Evolutionary conservation across 2,797 vertebrate genomes (phyloP).

Genomic region (Glyptemys insculpta): DNA sequence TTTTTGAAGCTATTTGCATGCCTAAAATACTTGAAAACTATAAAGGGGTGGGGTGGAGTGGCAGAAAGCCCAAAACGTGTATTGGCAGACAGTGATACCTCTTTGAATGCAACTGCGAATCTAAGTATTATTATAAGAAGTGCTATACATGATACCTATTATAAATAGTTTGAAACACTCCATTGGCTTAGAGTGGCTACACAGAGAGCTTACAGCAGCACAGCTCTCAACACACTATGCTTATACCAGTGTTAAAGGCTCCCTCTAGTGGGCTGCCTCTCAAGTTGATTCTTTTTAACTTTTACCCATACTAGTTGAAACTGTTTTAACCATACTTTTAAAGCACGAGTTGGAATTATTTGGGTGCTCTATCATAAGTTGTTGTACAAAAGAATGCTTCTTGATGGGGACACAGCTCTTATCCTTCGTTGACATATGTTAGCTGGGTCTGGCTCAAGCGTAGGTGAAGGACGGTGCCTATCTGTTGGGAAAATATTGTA

Average conservation of each 20-base stretch:
- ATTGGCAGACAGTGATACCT: background rate
- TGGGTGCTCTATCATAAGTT: background rate
- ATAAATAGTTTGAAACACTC: too few species aligned
- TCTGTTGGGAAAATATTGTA: background rate
- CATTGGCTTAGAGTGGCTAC: too few species aligned
- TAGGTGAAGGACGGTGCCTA: background rate
- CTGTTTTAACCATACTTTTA: background rate
- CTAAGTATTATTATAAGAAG: background rate
- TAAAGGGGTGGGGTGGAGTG: background rate
- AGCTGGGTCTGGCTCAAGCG: background rate
- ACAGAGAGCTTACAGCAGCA: too few species aligned
- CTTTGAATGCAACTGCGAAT: background rate
- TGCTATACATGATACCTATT: too few species aligned
- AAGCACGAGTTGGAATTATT: background rate
- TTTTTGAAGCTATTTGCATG: background rate
- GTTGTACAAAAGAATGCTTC: background rate
- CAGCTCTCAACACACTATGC: background rate
- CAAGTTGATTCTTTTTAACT: background rate
- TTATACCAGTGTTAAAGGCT: background rate
- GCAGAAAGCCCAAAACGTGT: background rate
- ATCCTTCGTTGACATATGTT: background rate
- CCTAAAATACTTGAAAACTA: background rate
- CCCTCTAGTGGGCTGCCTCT: background rate
- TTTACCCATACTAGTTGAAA: background rate
- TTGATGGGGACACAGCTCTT: background rate